These are phyloP conservation scores for Metacarcinus magister DNA, from an alignment of 2,888 invertebrate species.

Conservation along the genomic window DNA sequence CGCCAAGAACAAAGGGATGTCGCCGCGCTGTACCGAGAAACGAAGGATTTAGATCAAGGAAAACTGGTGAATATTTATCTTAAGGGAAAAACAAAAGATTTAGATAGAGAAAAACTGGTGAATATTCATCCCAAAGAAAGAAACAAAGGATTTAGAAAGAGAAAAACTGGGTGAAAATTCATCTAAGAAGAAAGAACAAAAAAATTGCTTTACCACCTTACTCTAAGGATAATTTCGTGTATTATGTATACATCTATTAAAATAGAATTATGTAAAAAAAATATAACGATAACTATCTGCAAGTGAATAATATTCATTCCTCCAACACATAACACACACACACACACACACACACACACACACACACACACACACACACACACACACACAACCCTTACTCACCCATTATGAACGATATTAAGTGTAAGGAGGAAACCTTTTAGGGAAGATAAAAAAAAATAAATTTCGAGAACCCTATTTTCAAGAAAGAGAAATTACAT, in stretches of 20 bases:
- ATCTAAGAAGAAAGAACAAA: too few relatives aligned
- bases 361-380: constrained; percentile 26
- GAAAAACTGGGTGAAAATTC: too few relatives aligned
- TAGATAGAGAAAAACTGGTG: too few relatives aligned
- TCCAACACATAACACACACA: not conserved
- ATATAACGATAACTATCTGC: not conserved
- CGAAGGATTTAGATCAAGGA: constrained; percentile 28
- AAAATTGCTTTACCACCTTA: too few relatives aligned
- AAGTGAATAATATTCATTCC: not conserved
- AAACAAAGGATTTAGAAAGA: too few relatives aligned
- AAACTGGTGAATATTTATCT: not conserved
- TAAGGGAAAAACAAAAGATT: not conserved
- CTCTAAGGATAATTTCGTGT: too few relatives aligned
- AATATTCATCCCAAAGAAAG: too few relatives aligned
- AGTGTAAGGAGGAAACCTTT: not conserved
- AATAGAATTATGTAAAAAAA: not conserved
- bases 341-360: constrained; percentile 39
- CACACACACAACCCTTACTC: not conserved
- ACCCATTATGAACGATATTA: not conserved
- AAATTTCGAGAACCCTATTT: not conserved
- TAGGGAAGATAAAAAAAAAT: not conserved
- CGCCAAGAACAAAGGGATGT: constrained; percentile 96
- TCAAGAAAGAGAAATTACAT: not conserved
- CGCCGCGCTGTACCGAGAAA: constrained; percentile 89
- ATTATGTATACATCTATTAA: too few relatives aligned